Base-by-base conservation (phyloP, 1,140 invertebrate genomes). In the Heliconius hewitsoni region DNA sequence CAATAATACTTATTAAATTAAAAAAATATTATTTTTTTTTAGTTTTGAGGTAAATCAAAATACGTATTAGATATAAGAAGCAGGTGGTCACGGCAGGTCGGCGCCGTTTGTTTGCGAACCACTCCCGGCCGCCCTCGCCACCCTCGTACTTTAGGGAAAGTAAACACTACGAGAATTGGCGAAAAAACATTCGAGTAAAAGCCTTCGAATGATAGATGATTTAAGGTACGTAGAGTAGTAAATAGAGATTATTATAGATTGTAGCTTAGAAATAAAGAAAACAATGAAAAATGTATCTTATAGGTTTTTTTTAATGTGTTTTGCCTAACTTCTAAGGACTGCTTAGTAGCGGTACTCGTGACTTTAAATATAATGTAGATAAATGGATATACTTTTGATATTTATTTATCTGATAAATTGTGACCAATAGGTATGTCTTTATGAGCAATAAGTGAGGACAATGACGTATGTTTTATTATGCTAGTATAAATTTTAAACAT, bases 21-120 rank as follows among this genome's bases (percentile, higher is more conserved):
- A 55, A 55, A 18, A 55, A 46, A 4, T 11, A 13, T 4, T 23
- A 27, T 8, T 27, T 9, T 9, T 57, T n/a, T 57, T 37, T 8
- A 57, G 27, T 66, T 30, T 60, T 66, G 16, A 6, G 23, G 27
- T 30, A 66, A 66, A 66, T 66, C 60, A 66, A 66, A 66, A 30
- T 30, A 30, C n/a, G 50, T 52, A 52, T 52, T 52, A 46, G 42
- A 57, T 57, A 66, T 66, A 66, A 5, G 60, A 66, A 83, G 85
- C 89, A 91, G 89, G 89, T 91, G 89, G 81, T 72, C 81, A 78
- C 88, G 88, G 77, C 89, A 78, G 74, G 52, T 76, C 81, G 89
- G 88, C 89, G 89, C 89, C 89, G 77, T 11, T 78, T 91, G 85
- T 91, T 91, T 90, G 86, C 81, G 73, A 74, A 90, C 87, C 88